phyloP scores from a whole-genome alignment of 2,113 vertebrate species.

The Grallaria varia region DNA sequence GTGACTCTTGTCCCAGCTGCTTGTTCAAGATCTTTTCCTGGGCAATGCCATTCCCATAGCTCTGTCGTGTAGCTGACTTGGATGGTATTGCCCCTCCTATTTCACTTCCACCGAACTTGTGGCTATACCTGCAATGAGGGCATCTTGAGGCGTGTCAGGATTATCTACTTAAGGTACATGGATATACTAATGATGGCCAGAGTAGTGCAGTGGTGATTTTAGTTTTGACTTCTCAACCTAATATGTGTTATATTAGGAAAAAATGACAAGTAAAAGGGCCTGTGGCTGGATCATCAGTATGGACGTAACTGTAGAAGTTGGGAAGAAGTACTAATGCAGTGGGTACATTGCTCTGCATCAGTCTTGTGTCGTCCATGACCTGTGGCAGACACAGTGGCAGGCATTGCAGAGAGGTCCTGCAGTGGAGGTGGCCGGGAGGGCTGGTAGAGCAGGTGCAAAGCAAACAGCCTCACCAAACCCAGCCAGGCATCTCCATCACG shows the following conservation, averaged over 20 bases:
- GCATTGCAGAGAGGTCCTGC: not conserved
- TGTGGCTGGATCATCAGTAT: not conserved
- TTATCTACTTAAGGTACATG: not conserved
- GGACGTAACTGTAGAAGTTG: rapidly evolving
- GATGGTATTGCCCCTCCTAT: not conserved
- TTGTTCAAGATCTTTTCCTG: not conserved
- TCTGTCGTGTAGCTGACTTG: not conserved
- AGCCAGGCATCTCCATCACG: not conserved
- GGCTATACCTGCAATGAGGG: not conserved
- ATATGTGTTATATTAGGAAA: not conserved
- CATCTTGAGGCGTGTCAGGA: not conserved
- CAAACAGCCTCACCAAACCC: not conserved
- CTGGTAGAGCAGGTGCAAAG: not conserved
- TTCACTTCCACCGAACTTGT: not conserved
- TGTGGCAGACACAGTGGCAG: not conserved
- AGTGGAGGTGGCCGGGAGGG: not conserved
- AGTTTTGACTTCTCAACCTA: not conserved
- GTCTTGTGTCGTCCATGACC: not conserved
- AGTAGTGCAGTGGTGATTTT: not conserved
- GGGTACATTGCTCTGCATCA: not conserved
- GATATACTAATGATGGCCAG: not conserved
- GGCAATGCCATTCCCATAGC: not conserved
- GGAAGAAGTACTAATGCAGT: not conserved
- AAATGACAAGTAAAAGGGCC: not conserved
- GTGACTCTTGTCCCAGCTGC: not conserved